Percentiles rank a stretch among this genome's conserved stretches.
These are phyloP conservation scores for Lutjanus campechanus DNA, from an alignment of 2,797 vertebrate genomes.

Conservation along the genomic window DNA sequence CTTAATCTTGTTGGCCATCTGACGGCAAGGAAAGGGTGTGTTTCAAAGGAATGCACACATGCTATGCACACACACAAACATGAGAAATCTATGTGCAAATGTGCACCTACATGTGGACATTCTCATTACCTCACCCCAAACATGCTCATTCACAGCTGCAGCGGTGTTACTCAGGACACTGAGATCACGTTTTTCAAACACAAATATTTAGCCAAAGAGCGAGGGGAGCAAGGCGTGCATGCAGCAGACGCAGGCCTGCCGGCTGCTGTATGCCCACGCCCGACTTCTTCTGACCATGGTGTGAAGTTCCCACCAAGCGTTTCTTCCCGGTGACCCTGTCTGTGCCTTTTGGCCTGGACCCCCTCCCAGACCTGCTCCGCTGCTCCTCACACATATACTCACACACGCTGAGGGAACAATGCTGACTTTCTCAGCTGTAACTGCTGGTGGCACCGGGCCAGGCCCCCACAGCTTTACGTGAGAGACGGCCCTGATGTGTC, in stretches of 20 bases:
- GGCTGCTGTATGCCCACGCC: slow-evolving; percentile 29
- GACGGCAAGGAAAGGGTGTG: slow-evolving; percentile 63
- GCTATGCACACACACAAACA: slow-evolving; percentile 25
- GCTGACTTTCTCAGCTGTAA: slow-evolving; percentile 69
- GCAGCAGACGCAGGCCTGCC: slow-evolving; percentile 25
- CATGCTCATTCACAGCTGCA: slow-evolving; percentile 53
- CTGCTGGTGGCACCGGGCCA: slow-evolving; percentile 72
- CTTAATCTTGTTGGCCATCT: slow-evolving; percentile 64
- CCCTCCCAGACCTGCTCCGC: slow-evolving; percentile 41
- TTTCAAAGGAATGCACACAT: slow-evolving; percentile 60
- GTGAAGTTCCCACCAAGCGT: slow-evolving; percentile 54
- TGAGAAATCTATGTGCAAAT: slow-evolving; percentile 35
- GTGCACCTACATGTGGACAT: slow-evolving; percentile 35
- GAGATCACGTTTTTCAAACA: slow-evolving; percentile 68
- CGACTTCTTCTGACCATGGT: slow-evolving; percentile 38
- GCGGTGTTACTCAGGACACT: slow-evolving; percentile 39
- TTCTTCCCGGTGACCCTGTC: slow-evolving; percentile 54
- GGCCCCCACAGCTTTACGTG: slow-evolving; percentile 71
- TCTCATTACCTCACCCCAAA: slow-evolving; percentile 56
- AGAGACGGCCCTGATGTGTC: slow-evolving; percentile 78
- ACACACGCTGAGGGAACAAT: slow-evolving; percentile 58
- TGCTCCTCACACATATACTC: slow-evolving; percentile 42
- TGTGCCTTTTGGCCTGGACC: slow-evolving; percentile 61
- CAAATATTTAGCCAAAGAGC: slow-evolving; percentile 67
- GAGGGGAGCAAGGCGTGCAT: slow-evolving; percentile 30